Base-by-base conservation (phyloP, 2,888 invertebrate species). In the Argyresthia goedartella region DNA sequence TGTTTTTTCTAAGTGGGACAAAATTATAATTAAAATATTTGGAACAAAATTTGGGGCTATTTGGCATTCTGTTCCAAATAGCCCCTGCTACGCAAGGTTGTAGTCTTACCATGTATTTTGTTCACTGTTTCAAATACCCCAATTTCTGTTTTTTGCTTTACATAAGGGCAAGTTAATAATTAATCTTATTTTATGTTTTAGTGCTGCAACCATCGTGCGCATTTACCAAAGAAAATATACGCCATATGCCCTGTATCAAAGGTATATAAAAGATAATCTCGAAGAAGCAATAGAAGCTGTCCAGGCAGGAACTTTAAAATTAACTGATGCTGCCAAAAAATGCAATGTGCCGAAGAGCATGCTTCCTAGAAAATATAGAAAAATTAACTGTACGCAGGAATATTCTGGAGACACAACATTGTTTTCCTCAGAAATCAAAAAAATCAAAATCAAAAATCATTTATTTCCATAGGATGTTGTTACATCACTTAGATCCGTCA, bases 151-250 rank as follows among this genome's bases (percentile, higher is more conserved):
- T 25, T 25, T 25, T 25, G 25, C 25, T 25, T 25, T 25, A 25
- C 25, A 4, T 25, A 25, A 25, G 25, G 25, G 25, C 6, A 25
- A 25, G 25, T 25, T 25, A 25, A 2, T 25, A 25, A 25, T n/a
- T n/a, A 4, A 25, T 25, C 25, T 25, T 25, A 25, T 25, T 25
- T 25, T 25, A 25, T 25, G 25, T 25, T 25, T 25, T 25, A 73
- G 25, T 4, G n/a, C 39, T 43, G 43, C 43, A 43, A 42, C 14
- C 43, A 43, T 43, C 14, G 43, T 43, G 14, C 43, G 43, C 8
- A 13, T 43, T 10, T 41, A 45, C 14, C 4, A 45, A 45, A 45
- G 45, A 45, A 45, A 45, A 33, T 25, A n/a, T 16, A 46, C 15
- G n/a, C 11, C 46, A 9, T 46, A 33, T 4, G 25, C 46, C n/a